phyloP scores from a whole-genome alignment of 2,888 invertebrate genomes.

The Julus scanicus region DNA sequence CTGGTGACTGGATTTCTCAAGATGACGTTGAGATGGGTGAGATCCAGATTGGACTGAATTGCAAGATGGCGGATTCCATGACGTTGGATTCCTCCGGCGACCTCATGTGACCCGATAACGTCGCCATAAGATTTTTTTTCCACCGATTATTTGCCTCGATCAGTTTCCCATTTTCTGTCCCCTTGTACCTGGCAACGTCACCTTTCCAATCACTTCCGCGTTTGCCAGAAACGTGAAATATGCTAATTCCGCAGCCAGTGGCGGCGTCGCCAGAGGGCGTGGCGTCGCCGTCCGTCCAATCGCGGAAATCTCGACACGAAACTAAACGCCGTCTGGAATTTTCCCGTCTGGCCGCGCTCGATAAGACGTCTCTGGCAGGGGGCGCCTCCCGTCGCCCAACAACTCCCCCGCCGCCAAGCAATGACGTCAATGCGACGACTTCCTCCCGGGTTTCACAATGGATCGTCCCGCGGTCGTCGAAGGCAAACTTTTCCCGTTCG shows the following conservation, averaged over 20 bases:
- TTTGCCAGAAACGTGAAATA: background rate
- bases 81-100: no score
- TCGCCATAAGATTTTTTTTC: no score
- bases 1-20: no score
- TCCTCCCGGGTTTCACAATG: background rate
- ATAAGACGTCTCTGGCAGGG: background rate
- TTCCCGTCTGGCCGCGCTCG: background rate
- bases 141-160: background rate
- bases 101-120: no score
- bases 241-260: background rate
- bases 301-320: background rate
- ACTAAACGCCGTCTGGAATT: background rate
- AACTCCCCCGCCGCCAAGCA: background rate
- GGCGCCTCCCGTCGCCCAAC: background rate
- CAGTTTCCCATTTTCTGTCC: background rate
- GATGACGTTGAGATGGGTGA: no score
- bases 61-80: no score
- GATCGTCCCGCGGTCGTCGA: slow-evolving; percentile 12
- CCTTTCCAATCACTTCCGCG: background rate
- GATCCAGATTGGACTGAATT: no score
- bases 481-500: background rate
- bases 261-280: background rate
- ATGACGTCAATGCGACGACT: background rate
- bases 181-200: background rate
- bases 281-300: background rate